phyloP scores from a whole-genome alignment of 2,797 vertebrate species.

The Ptychobarbus kaznakovi region DNA sequence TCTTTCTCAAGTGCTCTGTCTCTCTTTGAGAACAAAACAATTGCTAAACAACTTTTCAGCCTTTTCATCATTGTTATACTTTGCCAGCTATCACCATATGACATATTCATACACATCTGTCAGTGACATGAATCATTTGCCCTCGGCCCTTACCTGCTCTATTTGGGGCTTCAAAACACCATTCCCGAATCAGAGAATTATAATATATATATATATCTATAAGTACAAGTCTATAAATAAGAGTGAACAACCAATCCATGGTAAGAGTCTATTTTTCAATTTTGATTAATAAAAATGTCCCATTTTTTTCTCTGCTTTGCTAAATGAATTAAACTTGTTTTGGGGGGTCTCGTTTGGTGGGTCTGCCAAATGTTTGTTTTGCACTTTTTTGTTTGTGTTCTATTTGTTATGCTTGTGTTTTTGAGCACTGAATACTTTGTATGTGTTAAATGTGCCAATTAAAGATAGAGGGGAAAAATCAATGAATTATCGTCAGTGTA shows the following conservation, averaged over 20 bases:
- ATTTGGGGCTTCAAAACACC: constrained; percentile 31
- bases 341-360: constrained; percentile 59
- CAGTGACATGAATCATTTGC: constrained; percentile 3
- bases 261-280: constrained; percentile 79
- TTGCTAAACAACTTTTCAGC: constrained; percentile 21
- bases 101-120: background rate
- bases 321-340: constrained; percentile 71
- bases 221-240: constrained; percentile 81
- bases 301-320: constrained; percentile 76
- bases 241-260: constrained; percentile 68
- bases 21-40: constrained; percentile 21
- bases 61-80: background rate
- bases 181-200: constrained; percentile 39
- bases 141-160: background rate
- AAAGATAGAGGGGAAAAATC: constrained; percentile 78
- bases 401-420: constrained; percentile 81
- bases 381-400: constrained; percentile 76
- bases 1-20: constrained; percentile 18
- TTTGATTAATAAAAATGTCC: constrained; percentile 77
- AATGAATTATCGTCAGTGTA: background rate
- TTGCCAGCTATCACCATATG: background rate
- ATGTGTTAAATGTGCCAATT: constrained; percentile 87
- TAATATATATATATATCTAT: constrained; percentile 57
- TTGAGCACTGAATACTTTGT: constrained; percentile 83
- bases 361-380: constrained; percentile 81